Percentiles rank a stretch among this genome's conserved stretches.
Conservation (phyloP, 2,888 invertebrate species). For the Linnaemya tessellans region DNA sequence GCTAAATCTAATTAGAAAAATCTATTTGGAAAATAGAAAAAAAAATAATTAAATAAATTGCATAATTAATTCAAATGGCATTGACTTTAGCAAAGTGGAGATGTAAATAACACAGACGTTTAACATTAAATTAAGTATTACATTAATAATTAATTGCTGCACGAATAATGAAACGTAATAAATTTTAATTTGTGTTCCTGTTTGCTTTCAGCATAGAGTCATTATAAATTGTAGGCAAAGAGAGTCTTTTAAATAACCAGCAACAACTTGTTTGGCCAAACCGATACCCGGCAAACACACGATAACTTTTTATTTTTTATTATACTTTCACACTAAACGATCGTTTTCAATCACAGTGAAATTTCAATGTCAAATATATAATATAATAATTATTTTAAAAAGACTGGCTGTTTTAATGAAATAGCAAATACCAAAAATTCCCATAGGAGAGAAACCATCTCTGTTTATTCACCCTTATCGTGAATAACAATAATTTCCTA, state of each 20-base stretch:
- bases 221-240: neutral
- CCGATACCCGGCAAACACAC: neutral
- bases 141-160: neutral
- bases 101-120: constrained; percentile 24
- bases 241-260: neutral
- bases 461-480: no score
- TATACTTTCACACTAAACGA: no score
- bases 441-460: no score
- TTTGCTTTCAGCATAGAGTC: neutral
- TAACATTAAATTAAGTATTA: constrained; percentile 13
- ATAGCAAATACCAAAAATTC: no score
- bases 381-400: no score
- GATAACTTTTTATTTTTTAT: no score
- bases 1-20: constrained; percentile 43
- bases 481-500: no score
- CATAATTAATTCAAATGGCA: constrained; percentile 43
- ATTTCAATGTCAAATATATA: no score
- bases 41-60: constrained; percentile 46
- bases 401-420: no score
- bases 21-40: constrained; percentile 18
- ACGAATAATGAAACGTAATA: neutral
- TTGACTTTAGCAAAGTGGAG: constrained; percentile 18
- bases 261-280: neutral
- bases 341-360: no score
- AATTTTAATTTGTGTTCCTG: constrained; percentile 11